Conservation (phyloP, 2,797 vertebrate species). For the Amphiprion clarkii region DNA sequence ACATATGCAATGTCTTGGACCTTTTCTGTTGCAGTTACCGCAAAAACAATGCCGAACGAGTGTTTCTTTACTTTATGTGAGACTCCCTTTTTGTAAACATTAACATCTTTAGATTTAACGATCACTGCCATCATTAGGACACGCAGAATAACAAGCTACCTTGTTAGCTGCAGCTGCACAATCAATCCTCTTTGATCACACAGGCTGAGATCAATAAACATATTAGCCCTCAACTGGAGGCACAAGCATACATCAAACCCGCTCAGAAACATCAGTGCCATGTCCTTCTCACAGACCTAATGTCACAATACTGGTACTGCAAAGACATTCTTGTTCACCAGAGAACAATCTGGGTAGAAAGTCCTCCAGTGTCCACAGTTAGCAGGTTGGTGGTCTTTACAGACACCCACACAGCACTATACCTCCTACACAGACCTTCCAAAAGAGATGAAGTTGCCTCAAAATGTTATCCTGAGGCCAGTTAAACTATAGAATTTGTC, state of each 20-base stretch:
- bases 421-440: neutral
- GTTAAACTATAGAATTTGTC: too few species aligned
- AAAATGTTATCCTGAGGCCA: too few species aligned
- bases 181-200: conserved; percentile 28
- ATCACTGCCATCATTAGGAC: conserved; percentile 30
- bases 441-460: too few species aligned
- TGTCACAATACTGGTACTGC: neutral
- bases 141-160: conserved; percentile 22
- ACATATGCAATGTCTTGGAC: neutral
- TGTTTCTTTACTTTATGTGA: neutral
- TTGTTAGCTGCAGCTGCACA: conserved; percentile 17
- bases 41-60: neutral
- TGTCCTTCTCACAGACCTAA: neutral
- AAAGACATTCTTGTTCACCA: conserved; percentile 5
- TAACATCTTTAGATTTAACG: conserved; percentile 4
- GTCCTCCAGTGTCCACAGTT: neutral
- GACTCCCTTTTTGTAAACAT: conserved; percentile 3
- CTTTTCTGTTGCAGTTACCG: neutral
- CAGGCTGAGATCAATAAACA: conserved; percentile 45
- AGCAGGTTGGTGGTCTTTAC: neutral
- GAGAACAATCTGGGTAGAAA: conserved; percentile 9
- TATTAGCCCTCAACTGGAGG: neutral
- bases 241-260: neutral
- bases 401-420: too few species aligned
- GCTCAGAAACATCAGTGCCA: neutral